Conservation (phyloP, 2,888 invertebrate genomes). For the Zaprionus bogoriensis region DNA sequence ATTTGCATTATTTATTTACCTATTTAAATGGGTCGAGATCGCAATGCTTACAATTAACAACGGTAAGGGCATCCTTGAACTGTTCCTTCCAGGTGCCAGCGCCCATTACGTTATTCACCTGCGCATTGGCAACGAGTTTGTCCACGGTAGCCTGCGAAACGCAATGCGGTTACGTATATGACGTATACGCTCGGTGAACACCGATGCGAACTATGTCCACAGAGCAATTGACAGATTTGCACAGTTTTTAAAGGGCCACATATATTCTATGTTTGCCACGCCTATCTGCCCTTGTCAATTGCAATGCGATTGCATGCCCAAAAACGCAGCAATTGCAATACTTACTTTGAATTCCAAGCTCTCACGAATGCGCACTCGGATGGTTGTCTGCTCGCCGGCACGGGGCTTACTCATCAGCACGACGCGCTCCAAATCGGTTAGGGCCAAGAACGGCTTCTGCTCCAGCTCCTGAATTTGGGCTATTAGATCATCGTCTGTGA, state of each 20-base stretch:
- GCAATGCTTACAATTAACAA: too few relatives aligned
- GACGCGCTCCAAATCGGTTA: constrained; percentile 92
- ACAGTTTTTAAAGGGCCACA: background rate
- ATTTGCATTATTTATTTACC: too few relatives aligned
- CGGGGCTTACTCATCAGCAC: constrained; percentile 95
- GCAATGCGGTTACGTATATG: constrained; percentile 17
- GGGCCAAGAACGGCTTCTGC: constrained; percentile 86
- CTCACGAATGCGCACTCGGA: constrained; percentile 96
- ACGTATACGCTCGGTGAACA: constrained; percentile 41
- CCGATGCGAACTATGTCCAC: constrained; percentile 25
- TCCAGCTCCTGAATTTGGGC: constrained; percentile 86
- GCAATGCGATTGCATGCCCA: background rate
- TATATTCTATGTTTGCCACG: background rate
- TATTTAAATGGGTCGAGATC: too few relatives aligned
- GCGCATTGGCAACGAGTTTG: constrained; percentile 98
- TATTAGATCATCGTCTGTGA: constrained; percentile 85
- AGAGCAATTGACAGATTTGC: constrained; percentile 45
- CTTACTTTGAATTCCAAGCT: constrained; percentile 99
- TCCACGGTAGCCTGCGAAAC: constrained; percentile 95
- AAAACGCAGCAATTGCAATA: background rate
- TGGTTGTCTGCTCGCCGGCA: constrained; percentile 92
- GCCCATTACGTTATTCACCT: constrained; percentile 89
- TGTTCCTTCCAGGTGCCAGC: constrained; percentile 99
- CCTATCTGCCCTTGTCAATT: background rate
- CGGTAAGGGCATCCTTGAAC: constrained; percentile 97